Evolutionary conservation across 1,140 invertebrate species (phyloP).

Genomic region (Drosophila asahinai): DNA sequence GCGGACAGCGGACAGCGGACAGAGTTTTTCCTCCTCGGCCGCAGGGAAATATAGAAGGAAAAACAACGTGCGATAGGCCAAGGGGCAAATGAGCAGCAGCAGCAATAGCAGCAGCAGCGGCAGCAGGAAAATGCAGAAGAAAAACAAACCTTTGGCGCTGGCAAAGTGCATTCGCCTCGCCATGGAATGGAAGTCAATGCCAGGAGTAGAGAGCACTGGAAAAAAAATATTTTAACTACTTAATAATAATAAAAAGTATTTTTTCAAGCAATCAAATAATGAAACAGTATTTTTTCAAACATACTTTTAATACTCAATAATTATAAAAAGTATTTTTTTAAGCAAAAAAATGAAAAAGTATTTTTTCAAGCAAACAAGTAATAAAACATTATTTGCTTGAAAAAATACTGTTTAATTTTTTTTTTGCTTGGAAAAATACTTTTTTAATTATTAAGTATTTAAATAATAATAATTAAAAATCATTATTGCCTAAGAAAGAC

Average conservation of each 20-base stretch:
- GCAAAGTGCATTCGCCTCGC: slow-evolving; percentile 76
- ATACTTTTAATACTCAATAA: too few species aligned
- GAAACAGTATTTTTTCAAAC: too few species aligned
- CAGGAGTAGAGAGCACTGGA: slow-evolving; percentile 44
- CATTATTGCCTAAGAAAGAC: not conserved
- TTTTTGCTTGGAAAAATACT: too few species aligned
- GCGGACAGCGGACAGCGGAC: slow-evolving; percentile 1
- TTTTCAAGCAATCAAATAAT: too few species aligned
- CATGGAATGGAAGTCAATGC: slow-evolving; percentile 27
- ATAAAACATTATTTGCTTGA: too few species aligned
- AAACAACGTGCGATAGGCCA: slow-evolving; percentile 50
- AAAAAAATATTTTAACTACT: not conserved
- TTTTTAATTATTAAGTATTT: too few species aligned
- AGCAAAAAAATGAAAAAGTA: too few species aligned
- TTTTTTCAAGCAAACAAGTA: too few species aligned
- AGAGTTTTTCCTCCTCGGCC: slow-evolving; percentile 31
- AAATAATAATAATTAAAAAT: too few species aligned
- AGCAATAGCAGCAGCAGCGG: not conserved
- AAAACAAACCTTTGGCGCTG: slow-evolving; percentile 70
- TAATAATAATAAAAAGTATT: too few species aligned
- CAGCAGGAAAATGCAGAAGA: slow-evolving; percentile 42
- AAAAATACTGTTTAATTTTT: too few species aligned
- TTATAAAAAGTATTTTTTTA: too few species aligned
- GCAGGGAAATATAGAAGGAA: slow-evolving; percentile 18
- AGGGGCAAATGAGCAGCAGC: slow-evolving; percentile 24